phyloP scores from a whole-genome alignment of 2,888 invertebrate genomes.

The Athripsodes cinereus region DNA sequence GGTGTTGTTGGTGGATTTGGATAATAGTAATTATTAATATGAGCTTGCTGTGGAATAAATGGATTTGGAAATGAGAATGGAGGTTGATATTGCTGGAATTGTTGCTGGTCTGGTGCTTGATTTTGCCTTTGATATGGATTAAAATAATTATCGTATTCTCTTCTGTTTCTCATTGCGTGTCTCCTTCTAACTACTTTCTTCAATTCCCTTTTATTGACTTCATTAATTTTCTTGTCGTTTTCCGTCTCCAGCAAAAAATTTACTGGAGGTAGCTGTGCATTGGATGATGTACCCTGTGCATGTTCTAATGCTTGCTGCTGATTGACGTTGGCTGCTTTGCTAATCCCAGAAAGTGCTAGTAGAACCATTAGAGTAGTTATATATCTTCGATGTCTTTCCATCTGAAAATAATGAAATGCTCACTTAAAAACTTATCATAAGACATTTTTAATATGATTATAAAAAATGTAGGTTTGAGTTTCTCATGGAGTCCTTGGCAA shows the following conservation, averaged over 20 bases:
- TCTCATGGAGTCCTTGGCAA: no score
- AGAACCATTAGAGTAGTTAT: not conserved
- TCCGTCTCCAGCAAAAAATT: not conserved
- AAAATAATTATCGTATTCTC: not conserved
- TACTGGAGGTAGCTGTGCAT: not conserved
- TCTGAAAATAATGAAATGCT: not conserved
- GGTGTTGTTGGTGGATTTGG: not conserved
- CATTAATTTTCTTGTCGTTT: not conserved
- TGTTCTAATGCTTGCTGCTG: not conserved
- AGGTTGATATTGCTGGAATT: not conserved
- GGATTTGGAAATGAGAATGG: not conserved
- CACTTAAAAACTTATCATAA: no score
- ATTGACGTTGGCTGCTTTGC: not conserved
- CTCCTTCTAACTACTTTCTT: not conserved
- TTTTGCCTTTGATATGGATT: not conserved
- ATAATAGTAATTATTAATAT: constrained; percentile 14
- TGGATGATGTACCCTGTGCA: not conserved
- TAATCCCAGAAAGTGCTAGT: not conserved
- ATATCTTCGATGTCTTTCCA: not conserved
- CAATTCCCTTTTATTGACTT: no score
- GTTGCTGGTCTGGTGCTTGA: not conserved
- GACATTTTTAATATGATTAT: no score
- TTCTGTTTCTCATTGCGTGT: not conserved
- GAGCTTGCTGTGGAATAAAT: constrained; percentile 10
- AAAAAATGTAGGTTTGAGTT: no score